phyloP scores from a whole-genome alignment of 2,113 vertebrate genomes.

The Phalacrocorax aristotelis region DNA sequence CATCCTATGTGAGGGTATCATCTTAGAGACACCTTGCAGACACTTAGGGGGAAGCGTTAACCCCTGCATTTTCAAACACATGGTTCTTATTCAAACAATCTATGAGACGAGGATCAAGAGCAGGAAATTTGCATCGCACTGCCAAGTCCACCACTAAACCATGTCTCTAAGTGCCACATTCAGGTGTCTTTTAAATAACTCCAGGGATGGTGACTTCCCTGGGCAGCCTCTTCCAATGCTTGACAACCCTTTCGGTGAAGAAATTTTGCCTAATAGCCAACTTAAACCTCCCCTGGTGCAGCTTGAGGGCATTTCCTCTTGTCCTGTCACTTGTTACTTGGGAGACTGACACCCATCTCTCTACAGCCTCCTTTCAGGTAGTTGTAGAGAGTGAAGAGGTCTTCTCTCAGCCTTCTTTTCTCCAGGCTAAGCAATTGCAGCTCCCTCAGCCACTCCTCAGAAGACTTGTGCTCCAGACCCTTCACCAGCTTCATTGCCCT shows the following conservation, averaged over 20 bases:
- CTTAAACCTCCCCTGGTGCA: too few relatives aligned
- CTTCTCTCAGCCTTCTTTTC: too few relatives aligned
- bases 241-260: background rate
- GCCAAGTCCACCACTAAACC: too few relatives aligned
- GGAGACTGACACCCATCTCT: too few relatives aligned
- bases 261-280: background rate
- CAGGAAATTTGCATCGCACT: background rate
- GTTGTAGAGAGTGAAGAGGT: too few relatives aligned
- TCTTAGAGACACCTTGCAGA: background rate
- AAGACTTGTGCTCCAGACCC: too few relatives aligned
- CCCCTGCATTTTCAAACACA: background rate
- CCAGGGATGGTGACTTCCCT: background rate
- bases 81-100: rapidly evolving
- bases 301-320: too few relatives aligned
- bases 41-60: background rate
- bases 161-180: background rate
- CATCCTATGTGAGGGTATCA: background rate
- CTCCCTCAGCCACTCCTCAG: too few relatives aligned
- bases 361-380: too few relatives aligned
- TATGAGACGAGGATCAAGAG: background rate
- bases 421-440: too few relatives aligned
- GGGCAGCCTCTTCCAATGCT: background rate
- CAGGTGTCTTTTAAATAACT: background rate
- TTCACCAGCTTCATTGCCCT: too few relatives aligned
- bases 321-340: too few relatives aligned